phyloP scores from a whole-genome alignment of 2,113 vertebrate species.

The Pluvianellus socialis region DNA sequence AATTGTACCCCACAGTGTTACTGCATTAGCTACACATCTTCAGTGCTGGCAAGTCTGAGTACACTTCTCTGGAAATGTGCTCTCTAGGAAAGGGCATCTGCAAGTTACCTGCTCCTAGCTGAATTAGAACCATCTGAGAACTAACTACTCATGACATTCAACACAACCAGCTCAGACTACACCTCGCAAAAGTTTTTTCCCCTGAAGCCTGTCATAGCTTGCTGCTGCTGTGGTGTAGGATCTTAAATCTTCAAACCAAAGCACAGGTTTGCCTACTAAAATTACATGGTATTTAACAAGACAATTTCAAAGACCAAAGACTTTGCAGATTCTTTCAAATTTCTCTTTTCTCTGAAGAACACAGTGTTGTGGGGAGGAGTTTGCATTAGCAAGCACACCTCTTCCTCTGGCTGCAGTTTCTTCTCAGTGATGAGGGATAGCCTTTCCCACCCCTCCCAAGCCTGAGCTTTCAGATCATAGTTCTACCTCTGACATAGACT shows the following conservation, averaged over 20 bases:
- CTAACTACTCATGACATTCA: background rate
- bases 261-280: background rate
- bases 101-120: background rate
- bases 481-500: background rate
- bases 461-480: background rate
- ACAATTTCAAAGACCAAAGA: background rate
- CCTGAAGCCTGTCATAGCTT: background rate
- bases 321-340: background rate
- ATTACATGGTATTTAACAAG: background rate
- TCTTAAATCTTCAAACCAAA: background rate
- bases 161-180: background rate
- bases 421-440: background rate
- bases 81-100: background rate
- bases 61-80: background rate
- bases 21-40: background rate
- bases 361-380: background rate
- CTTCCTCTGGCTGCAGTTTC: background rate
- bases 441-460: background rate
- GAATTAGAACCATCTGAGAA: background rate
- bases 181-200: background rate
- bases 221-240: background rate
- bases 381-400: background rate
- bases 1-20: background rate
- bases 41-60: background rate
- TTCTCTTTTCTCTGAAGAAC: background rate